Base-by-base conservation (phyloP, 2,113 vertebrate species). In the Pseudonaja textilis region DNA sequence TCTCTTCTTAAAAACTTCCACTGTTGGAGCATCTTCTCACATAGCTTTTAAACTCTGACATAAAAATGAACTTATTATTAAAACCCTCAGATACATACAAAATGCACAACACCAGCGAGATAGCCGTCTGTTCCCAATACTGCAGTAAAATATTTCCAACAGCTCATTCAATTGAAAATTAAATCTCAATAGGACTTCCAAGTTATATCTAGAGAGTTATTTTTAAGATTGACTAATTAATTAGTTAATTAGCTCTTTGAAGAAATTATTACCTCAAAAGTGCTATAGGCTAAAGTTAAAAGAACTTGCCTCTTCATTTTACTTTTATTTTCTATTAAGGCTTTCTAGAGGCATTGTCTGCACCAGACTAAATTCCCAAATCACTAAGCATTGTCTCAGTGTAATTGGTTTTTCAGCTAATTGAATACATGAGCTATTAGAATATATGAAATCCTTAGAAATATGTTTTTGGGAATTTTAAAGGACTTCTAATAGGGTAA, bases 211-310 rank as follows among this genome's bases (percentile, higher is more conserved):
- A 90, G 95, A 94, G 69, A 64, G 91, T 91, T 85, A 45, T 85
- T 88, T 93, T 93, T 88, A 64, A 93, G 88, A 85, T 29, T 91
- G 88, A 50, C 22, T 94, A 94, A 96, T 95, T 96, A 96, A 94
- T 94, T 92, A 93, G 90, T 42, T 94, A 93, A 92, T 95, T 95
- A 94, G 93, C 89, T 74, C 88, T 95, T 88, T 55, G 89, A 91
- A 91, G 57, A 69, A 88, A 61, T 93, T 93, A 93, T 1, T 56
- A 92, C 2, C 25, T 87, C 52, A 89, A 50, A 96, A 88, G 74
- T 22, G 29, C 39, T 91, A 26, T 91, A 92, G 90, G 52, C 54
- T 94, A 59, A 90, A 54, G 42, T 91, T 91, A 92, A 59, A 34
- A 25, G 0, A 1, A 47, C 11, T 57, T 81, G 92, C n/a, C 47